Conservation (phyloP, 2,888 invertebrate genomes). For the Drosophila parthenogenetica region DNA sequence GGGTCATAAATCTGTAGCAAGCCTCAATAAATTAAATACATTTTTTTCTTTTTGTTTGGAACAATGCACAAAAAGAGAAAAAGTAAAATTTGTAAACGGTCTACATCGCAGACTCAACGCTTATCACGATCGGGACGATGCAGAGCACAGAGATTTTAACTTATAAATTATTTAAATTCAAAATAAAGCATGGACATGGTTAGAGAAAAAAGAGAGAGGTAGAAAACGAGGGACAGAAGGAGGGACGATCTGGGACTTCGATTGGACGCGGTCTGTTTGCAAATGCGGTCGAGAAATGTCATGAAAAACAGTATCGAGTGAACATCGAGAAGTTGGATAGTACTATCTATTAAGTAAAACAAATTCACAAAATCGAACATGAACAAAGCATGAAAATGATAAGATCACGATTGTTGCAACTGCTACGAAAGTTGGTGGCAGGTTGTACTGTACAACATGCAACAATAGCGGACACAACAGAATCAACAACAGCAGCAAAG, state of each 20-base stretch:
- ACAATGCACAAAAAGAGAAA: conserved; percentile 41
- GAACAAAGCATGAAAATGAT: conserved; percentile 76
- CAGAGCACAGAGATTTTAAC: conserved; percentile 63
- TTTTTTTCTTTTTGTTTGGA: conserved; percentile 33
- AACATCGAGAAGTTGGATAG: conserved; percentile 32
- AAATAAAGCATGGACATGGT: conserved; percentile 63
- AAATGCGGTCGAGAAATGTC: conserved; percentile 76
- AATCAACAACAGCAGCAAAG: conserved; percentile 13
- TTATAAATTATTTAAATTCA: conserved; percentile 77
- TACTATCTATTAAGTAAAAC: conserved; percentile 57
- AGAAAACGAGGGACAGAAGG: not conserved
- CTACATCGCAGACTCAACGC: conserved; percentile 47
- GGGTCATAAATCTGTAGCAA: conserved; percentile 60
- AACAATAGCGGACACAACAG: conserved; percentile 50
- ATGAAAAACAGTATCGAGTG: conserved; percentile 56
- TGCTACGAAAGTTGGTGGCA: conserved; percentile 65
- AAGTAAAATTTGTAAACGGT: conserved; percentile 23
- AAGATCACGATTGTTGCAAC: conserved; percentile 72
- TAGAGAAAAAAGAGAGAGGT: not conserved
- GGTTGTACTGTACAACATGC: conserved; percentile 70
- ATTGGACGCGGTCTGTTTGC: conserved; percentile 75
- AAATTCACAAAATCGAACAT: conserved; percentile 79
- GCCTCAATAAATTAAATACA: conserved; percentile 72
- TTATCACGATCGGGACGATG: conserved; percentile 73
- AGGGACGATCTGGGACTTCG: conserved; percentile 11